phyloP scores from a whole-genome alignment of 2,888 invertebrate species.

The Idaea straminata region DNA sequence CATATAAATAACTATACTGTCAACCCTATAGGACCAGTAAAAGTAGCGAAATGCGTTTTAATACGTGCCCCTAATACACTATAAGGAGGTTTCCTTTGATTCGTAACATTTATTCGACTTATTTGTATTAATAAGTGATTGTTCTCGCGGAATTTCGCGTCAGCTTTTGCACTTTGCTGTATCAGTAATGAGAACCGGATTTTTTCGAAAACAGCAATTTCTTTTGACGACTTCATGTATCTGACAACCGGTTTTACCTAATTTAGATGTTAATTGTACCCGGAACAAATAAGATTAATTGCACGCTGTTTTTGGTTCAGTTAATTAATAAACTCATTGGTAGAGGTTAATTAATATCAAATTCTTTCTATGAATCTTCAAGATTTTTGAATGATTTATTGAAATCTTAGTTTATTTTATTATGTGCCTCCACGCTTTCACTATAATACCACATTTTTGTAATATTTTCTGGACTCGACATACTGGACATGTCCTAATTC shows the following conservation, averaged over 20 bases:
- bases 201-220: constrained; percentile 49
- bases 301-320: constrained; percentile 41
- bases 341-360: constrained; percentile 19
- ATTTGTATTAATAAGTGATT: constrained; percentile 69
- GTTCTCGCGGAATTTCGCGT: constrained; percentile 73
- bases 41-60: constrained; percentile 31
- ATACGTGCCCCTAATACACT: constrained; percentile 57
- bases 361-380: neutral
- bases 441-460: too few relatives aligned
- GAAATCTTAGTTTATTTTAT: neutral
- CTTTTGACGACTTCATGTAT: constrained; percentile 40
- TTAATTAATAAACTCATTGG: constrained; percentile 47
- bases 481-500: too few relatives aligned
- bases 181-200: constrained; percentile 61
- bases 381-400: neutral
- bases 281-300: constrained; percentile 68
- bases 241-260: constrained; percentile 60
- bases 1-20: constrained; percentile 20
- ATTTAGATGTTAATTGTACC: constrained; percentile 64
- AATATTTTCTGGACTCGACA: too few relatives aligned
- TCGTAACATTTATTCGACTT: constrained; percentile 46
- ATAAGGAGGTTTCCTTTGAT: constrained; percentile 43
- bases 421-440: too few relatives aligned
- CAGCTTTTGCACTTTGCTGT: constrained; percentile 74
- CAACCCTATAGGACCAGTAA: constrained; percentile 33